phyloP scores from a whole-genome alignment of 2,113 vertebrate species.

The Thamnaconus septentrionalis region DNA sequence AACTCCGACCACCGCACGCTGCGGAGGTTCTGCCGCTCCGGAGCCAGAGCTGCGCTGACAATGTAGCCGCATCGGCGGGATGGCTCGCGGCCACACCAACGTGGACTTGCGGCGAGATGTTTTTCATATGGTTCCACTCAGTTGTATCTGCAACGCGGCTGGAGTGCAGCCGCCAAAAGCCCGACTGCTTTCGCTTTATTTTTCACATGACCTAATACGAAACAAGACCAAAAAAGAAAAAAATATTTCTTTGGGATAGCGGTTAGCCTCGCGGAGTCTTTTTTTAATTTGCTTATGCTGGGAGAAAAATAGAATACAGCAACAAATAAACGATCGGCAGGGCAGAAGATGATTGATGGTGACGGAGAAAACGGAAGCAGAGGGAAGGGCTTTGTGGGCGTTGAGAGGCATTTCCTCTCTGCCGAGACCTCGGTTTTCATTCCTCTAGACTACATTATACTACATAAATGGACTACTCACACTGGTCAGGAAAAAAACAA shows the following conservation, averaged over 20 bases:
- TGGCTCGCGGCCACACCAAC: constrained; percentile 31
- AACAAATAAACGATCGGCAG: constrained; percentile 24
- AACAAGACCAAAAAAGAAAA: too few relatives aligned
- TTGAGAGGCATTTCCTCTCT: constrained; percentile 34
- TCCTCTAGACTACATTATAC: too few relatives aligned
- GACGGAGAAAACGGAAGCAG: constrained; percentile 13
- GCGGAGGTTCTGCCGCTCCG: background rate
- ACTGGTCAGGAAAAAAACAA: too few relatives aligned
- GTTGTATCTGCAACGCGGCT: constrained; percentile 26
- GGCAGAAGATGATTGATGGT: background rate
- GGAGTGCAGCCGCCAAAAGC: background rate
- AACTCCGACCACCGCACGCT: background rate
- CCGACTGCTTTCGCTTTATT: too few relatives aligned
- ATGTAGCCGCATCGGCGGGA: constrained; percentile 27
- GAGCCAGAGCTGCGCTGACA: constrained; percentile 31
- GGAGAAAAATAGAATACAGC: constrained; percentile 24
- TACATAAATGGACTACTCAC: too few relatives aligned
- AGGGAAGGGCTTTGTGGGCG: constrained; percentile 48
- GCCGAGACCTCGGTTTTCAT: constrained; percentile 28
- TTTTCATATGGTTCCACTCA: constrained; percentile 22
- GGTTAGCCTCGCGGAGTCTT: background rate
- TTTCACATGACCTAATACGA: too few relatives aligned
- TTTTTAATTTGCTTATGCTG: constrained; percentile 34
- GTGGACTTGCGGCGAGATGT: constrained; percentile 20
- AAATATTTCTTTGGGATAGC: too few relatives aligned